phyloP scores from a whole-genome alignment of 2,113 vertebrate species.

The Scophthalmus maximus region DNA sequence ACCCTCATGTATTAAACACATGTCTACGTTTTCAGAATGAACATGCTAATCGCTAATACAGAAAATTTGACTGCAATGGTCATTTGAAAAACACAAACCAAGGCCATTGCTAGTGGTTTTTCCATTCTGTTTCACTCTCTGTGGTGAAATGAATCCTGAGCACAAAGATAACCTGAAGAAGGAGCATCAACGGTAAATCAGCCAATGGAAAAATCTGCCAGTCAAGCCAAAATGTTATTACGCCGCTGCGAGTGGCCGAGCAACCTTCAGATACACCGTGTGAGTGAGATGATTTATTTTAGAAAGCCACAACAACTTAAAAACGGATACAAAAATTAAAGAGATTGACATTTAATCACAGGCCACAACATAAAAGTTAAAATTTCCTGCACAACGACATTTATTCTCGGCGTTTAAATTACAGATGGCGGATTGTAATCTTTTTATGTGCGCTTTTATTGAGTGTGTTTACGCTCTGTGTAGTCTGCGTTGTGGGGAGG shows the following conservation, averaged over 20 bases:
- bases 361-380: not conserved
- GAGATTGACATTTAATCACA: not conserved
- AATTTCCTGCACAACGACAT: conserved; percentile 3
- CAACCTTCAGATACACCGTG: conserved; percentile 1
- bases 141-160: not conserved
- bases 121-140: not conserved
- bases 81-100: too few relatives aligned
- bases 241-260: not conserved
- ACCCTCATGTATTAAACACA: not conserved
- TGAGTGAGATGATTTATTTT: not conserved
- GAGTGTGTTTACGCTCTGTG: conserved; percentile 28
- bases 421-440: conserved; percentile 18
- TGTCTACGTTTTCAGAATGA: too few relatives aligned
- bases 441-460: conserved; percentile 34
- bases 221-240: not conserved
- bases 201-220: not conserved
- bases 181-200: not conserved
- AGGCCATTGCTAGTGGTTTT: not conserved
- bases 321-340: not conserved
- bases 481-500: conserved; percentile 35
- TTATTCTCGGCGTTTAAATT: conserved; percentile 33
- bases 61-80: not conserved
- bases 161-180: not conserved
- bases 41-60: too few relatives aligned
- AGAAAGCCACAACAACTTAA: not conserved